Evolutionary conservation across 2,113 vertebrate species (phyloP).

Genomic region (Chaetura pelagica): DNA sequence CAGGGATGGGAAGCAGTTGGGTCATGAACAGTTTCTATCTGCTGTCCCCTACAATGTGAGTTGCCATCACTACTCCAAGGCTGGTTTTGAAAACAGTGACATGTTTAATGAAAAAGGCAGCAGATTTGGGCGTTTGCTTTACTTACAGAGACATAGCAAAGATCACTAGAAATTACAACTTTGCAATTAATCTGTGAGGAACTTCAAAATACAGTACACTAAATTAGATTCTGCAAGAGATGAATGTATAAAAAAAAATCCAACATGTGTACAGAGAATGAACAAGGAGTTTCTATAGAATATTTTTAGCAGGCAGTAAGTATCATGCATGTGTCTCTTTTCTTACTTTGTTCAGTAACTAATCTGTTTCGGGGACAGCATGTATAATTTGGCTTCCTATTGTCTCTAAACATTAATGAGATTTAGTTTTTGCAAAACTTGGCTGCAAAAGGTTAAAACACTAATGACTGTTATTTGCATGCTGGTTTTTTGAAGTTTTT

Average conservation of each 20-base stretch:
- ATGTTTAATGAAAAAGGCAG: neutral
- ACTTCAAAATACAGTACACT: neutral
- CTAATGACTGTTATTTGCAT: slow-evolving; percentile 5
- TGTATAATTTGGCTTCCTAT: neutral
- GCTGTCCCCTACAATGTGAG: neutral
- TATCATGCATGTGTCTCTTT: neutral
- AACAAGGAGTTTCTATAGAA: neutral
- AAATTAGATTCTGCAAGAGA: neutral
- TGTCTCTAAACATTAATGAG: neutral
- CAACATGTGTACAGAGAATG: neutral
- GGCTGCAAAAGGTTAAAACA: slow-evolving; percentile 19
- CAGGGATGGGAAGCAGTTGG: rapidly evolving
- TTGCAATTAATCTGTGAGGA: neutral
- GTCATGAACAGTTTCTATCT: neutral
- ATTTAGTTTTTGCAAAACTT: slow-evolving; percentile 3
- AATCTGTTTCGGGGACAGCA: neutral
- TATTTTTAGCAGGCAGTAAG: neutral
- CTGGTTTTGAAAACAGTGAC: neutral
- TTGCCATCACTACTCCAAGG: neutral
- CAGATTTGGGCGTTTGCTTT: neutral
- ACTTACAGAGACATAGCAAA: neutral
- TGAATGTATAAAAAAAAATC: neutral
- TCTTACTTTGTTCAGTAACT: neutral
- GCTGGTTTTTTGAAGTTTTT: neutral
- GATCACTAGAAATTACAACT: neutral